Conservation (phyloP, 2,113 vertebrate species). For the Eulacestoma nigropectus region DNA sequence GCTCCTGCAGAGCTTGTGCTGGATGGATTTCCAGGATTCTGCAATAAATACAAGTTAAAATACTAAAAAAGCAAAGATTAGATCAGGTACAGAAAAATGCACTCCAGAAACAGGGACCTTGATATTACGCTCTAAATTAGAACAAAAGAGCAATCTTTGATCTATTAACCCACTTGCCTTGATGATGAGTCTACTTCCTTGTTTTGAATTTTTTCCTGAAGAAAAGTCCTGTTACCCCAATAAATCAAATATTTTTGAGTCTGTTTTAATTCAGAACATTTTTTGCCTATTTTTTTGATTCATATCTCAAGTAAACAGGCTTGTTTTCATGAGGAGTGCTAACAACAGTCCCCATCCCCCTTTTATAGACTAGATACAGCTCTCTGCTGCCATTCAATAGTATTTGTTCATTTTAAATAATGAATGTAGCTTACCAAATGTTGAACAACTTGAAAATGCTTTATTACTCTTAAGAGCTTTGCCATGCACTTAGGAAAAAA, state of each 20-base stretch:
- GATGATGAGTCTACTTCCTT: not conserved
- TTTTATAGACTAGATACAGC: not conserved
- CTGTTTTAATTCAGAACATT: not conserved
- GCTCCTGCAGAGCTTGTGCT: not conserved
- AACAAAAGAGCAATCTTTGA: not conserved
- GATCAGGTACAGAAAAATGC: not conserved
- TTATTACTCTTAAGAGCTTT: not conserved
- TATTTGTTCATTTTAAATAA: slow-evolving; percentile 58
- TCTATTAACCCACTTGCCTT: not conserved
- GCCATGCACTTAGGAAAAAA: not conserved
- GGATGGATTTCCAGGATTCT: not conserved
- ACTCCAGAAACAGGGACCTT: not conserved
- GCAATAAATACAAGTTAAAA: not conserved
- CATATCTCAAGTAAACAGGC: not conserved
- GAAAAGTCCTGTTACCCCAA: not conserved
- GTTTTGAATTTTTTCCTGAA: not conserved
- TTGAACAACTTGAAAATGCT: not conserved
- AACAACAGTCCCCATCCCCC: not conserved
- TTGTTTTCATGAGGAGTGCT: not conserved
- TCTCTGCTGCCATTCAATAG: not conserved
- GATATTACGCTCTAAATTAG: not conserved
- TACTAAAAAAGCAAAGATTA: not conserved
- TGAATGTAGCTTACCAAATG: not conserved
- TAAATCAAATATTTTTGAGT: not conserved
- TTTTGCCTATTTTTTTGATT: not conserved